Evolutionary conservation across 2,113 vertebrate genomes (phyloP), one percentile per base, ranked within the genome.

Genomic region (Apteryx owenii): DNA sequence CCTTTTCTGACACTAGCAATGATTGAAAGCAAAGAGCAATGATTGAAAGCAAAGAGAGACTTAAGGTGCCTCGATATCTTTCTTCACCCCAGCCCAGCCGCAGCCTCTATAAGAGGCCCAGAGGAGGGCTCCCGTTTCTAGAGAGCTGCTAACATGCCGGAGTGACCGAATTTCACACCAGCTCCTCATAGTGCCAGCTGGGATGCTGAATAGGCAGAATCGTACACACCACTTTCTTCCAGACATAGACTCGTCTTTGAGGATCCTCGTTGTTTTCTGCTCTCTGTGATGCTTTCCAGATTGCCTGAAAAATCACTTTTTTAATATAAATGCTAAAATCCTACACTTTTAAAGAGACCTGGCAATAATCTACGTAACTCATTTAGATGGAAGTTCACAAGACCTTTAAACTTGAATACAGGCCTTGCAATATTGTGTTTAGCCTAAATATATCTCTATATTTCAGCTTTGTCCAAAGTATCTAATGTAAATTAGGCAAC

Each of bases 401-500:
- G 85, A 61, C 62, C 51, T 87, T 91, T 87, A 64, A 53, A 91
- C 76, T 53, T 70, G 33, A 76, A n/a, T 44, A 33, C 44, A 96
- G 44, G 26, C 81, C 53, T 62, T 93, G 61, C 54, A 82, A 85
- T 87, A 42, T 0, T 72, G 58, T 81, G n/a, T 80, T 89, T 70
- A 96, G 78, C 86, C 81, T 40, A 93, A 92, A 58, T 68, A 51
- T 80, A 71, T 92, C 73, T 81, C 82, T 88, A 2, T 51, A 51
- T 76, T 92, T 93, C 84, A 91, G 73, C 78, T 64, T 46, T 77
- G 61, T 91, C 61, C 89, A 88, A 92, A 92, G 76, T 65, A 88
- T 29, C 61, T 85, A 77, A 76, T 50, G 40, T 85, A 89, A 92
- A 77, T 95, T 93, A 96, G 73, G 58, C 95, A 94, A 54, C 78